Percentiles rank a stretch among this genome's conserved stretches.
These are phyloP conservation scores for Bombycilla garrulus DNA, from an alignment of 2,113 vertebrate genomes.

Conservation along the genomic window DNA sequence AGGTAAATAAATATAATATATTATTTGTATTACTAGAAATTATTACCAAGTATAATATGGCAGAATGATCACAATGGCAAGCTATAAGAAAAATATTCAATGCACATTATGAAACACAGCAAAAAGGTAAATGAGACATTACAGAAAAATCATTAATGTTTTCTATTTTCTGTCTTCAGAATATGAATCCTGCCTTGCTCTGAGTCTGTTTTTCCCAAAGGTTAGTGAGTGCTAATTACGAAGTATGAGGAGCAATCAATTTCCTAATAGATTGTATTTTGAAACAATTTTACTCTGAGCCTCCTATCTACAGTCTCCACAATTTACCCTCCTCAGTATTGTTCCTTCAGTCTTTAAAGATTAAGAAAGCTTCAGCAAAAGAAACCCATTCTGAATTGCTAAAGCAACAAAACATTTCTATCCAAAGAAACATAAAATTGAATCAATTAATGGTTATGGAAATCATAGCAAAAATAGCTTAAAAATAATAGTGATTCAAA, in stretches of 20 bases:
- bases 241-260: not conserved
- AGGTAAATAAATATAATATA: not conserved
- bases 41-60: not conserved
- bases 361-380: not conserved
- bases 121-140: not conserved
- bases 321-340: not conserved
- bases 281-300: not conserved
- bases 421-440: not conserved
- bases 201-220: slow-evolving; percentile 21
- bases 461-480: not conserved
- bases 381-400: not conserved
- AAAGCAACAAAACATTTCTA: not conserved
- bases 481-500: not conserved
- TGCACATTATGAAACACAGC: not conserved
- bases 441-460: not conserved
- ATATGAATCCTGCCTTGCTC: not conserved
- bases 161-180: not conserved
- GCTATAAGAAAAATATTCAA: not conserved
- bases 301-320: not conserved
- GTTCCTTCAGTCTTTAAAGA: not conserved
- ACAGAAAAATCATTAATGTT: not conserved
- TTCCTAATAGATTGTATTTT: not conserved
- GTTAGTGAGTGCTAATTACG: not conserved
- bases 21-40: not conserved
- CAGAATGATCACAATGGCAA: not conserved